phyloP scores from a whole-genome alignment of 1,140 invertebrate genomes.

The Delia radicum region DNA sequence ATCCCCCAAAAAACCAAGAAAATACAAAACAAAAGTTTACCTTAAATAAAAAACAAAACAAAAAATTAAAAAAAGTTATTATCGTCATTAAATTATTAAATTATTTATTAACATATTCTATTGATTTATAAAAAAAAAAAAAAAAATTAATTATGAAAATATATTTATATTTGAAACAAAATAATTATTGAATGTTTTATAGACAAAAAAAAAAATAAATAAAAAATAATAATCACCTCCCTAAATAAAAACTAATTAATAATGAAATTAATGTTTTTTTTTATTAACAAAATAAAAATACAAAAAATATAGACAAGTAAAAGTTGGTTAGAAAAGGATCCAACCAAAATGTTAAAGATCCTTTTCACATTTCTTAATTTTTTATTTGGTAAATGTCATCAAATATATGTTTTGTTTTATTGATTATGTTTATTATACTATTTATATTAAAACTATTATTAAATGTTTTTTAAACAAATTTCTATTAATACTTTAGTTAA shows the following conservation, averaged over 20 bases:
- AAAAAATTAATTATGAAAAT: neutral
- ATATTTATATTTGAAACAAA: neutral
- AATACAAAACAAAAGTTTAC: neutral
- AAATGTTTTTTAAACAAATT: conserved; percentile 10
- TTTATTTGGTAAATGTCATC: neutral
- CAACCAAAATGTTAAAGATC: neutral
- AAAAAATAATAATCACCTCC: neutral
- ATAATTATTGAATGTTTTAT: neutral
- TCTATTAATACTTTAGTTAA: conserved; percentile 23
- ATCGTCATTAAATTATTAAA: conserved; percentile 20
- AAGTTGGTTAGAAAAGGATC: neutral
- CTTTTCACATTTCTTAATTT: neutral
- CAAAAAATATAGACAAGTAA: neutral
- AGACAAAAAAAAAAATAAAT: neutral
- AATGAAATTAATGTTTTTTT: too few species aligned
- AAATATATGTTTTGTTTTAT: neutral
- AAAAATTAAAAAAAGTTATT: conserved; percentile 6
- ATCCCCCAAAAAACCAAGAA: neutral
- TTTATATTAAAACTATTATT: neutral
- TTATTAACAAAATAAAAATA: neutral
- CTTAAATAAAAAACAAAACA: conserved; percentile 14
- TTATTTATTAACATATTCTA: conserved; percentile 14
- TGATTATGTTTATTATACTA: neutral
- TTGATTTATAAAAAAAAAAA: neutral
- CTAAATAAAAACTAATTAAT: too few species aligned